phyloP scores from a whole-genome alignment of 1,140 invertebrate genomes.

The Pseudobourletiella spinata region DNA sequence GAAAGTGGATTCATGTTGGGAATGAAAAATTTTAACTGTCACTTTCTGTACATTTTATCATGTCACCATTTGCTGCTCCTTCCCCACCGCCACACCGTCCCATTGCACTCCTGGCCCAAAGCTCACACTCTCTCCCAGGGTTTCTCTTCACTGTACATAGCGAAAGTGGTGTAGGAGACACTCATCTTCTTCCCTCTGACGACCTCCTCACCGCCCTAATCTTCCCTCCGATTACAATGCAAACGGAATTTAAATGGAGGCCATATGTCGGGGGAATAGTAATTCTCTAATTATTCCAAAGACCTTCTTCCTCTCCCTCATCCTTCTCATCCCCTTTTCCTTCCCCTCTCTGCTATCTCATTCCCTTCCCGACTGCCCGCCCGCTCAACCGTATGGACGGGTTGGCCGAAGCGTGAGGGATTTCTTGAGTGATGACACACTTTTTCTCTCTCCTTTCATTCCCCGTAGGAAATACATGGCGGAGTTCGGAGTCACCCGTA shows the following conservation, averaged over 20 bases:
- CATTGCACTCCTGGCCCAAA: too few relatives aligned
- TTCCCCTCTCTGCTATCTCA: too few relatives aligned
- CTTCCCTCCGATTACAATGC: too few relatives aligned
- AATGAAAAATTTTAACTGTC: slow-evolving; percentile 23
- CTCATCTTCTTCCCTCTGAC: too few relatives aligned
- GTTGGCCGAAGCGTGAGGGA: too few relatives aligned
- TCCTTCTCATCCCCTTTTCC: not conserved
- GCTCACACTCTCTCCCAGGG: too few relatives aligned
- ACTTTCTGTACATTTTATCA: slow-evolving; percentile 11
- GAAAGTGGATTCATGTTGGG: not conserved
- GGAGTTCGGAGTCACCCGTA: slow-evolving; percentile 13
- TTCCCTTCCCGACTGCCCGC: too few relatives aligned
- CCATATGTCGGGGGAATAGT: not conserved
- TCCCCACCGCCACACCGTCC: not conserved
- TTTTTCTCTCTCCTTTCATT: slow-evolving; percentile 2
- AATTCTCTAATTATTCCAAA: not conserved
- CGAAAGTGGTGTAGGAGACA: too few relatives aligned
- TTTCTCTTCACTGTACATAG: too few relatives aligned
- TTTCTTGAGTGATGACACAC: too few relatives aligned
- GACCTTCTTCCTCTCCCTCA: not conserved
- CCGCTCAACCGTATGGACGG: too few relatives aligned
- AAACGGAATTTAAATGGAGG: not conserved
- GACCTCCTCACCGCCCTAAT: too few relatives aligned
- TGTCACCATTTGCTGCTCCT: not conserved
- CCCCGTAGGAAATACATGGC: slow-evolving; percentile 31